Evolutionary conservation across 2,113 vertebrate genomes (phyloP), one percentile per base, ranked within the genome.

Genomic region (Lethenteron camtschaticum): DNA sequence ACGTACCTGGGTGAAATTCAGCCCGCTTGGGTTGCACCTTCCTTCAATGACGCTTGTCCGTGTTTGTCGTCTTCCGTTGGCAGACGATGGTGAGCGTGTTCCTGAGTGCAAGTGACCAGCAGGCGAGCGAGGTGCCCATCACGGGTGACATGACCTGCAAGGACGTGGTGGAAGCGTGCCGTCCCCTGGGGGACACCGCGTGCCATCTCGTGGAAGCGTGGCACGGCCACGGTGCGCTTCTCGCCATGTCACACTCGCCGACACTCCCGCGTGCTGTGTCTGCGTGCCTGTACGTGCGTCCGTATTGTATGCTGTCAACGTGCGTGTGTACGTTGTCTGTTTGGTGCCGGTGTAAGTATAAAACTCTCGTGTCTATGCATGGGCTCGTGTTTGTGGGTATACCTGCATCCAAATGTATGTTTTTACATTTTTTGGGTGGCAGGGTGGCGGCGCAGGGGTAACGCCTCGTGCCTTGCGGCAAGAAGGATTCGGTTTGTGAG

Each of bases 121-220:
- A n/a, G n/a, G 63, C 24, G 63, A 66, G n/a, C 8, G 63, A 66
- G 63, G 63, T 66, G 8, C 63, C 63, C n/a, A 24, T 66, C n/a
- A 66, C 63, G 24, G n/a, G n/a, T n/a, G n/a, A 66, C n/a, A 66
- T 24, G 63, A 66, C 63, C 63, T 66, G 63, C 10, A n/a, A 24
- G n/a, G 63, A 66, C 24, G 63, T 66, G n/a, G 10, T 66, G 8
- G 63, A 66, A 66, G 63, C 63, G 9, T 66, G 63, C 63, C n/a
- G 24, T n/a, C n/a, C n/a, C n/a, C 63, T 24, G 9, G 63, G 63
- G n/a, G 63, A 66, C n/a, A 24, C n/a, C 8, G n/a, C 63, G n/a
- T 66, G 63, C 63, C 63, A 66, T n/a, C 63, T 66, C 9, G 63
- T 66, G 63, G 63, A 66, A 66, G 24, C n/a, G n/a, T 66, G 63